These are phyloP conservation scores for Tenrec ecaudatus DNA, from an alignment of 2,113 vertebrate genomes.

Conservation along the genomic window DNA sequence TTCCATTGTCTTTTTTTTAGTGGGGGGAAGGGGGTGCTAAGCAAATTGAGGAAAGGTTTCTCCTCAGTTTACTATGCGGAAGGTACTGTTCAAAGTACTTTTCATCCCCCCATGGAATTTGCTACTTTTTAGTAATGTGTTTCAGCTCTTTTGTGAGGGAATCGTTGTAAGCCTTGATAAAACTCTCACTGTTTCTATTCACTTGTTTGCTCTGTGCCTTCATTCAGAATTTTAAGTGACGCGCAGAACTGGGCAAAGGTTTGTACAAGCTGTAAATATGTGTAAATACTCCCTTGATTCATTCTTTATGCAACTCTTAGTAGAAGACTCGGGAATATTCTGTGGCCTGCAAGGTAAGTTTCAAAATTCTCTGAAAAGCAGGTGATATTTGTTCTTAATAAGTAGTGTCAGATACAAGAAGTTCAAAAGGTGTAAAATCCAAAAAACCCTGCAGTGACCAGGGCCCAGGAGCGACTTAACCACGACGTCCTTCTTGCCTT, in stretches of 20 bases:
- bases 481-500: not conserved
- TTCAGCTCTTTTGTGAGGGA: not conserved
- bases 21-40: too few relatives aligned
- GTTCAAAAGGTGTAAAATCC: not conserved
- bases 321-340: constrained; percentile 39
- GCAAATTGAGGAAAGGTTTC: too few relatives aligned
- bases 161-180: not conserved
- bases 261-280: not conserved
- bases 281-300: constrained; percentile 22
- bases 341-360: constrained; percentile 52
- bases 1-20: too few relatives aligned
- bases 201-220: constrained; percentile 14
- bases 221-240: constrained; percentile 23
- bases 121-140: not conserved
- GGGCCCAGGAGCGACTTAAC: not conserved
- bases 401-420: not conserved
- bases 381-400: not conserved
- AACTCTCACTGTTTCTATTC: not conserved
- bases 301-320: constrained; percentile 22
- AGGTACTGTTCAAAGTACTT: too few relatives aligned
- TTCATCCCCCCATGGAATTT: too few relatives aligned
- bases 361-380: constrained; percentile 55
- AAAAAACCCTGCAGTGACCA: not conserved
- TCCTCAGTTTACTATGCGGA: too few relatives aligned
- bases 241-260: constrained; percentile 53